Evolutionary conservation across 2,113 vertebrate species (phyloP).

Genomic region (Actenoides hombroni): DNA sequence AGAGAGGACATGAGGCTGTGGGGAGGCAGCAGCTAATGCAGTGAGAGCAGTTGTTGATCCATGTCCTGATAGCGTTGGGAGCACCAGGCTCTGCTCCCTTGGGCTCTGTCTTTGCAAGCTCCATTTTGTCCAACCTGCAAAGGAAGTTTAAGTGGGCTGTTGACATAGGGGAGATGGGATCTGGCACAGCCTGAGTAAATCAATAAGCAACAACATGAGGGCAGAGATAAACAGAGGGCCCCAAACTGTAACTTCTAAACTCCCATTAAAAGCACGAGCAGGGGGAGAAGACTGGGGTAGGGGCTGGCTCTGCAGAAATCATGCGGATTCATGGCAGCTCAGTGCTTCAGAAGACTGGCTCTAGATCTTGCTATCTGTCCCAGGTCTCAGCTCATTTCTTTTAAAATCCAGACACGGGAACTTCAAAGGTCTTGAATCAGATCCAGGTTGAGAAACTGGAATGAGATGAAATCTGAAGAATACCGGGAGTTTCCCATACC

Average conservation of each 20-base stretch:
- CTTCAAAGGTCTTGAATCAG: constrained; percentile 34
- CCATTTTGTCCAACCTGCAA: not conserved
- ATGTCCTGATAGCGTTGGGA: not conserved
- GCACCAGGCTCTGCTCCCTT: not conserved
- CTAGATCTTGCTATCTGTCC: not conserved
- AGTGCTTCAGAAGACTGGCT: not conserved
- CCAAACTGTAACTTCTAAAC: not conserved
- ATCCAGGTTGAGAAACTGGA: constrained; percentile 12
- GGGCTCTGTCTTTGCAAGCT: not conserved
- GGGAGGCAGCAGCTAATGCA: not conserved
- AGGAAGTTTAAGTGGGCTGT: not conserved
- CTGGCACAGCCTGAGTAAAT: not conserved
- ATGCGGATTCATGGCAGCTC: not conserved
- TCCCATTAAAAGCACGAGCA: not conserved
- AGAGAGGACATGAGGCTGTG: not conserved
- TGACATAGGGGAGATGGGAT: not conserved
- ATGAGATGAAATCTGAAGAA: constrained; percentile 19
- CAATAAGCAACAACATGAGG: not conserved
- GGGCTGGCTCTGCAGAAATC: not conserved
- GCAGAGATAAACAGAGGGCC: not conserved
- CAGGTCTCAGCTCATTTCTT: not conserved
- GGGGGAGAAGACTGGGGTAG: not conserved
- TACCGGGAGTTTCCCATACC: not conserved
- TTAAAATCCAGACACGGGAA: not conserved
- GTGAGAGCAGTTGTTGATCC: not conserved